Evolutionary conservation across 2,113 vertebrate genomes (phyloP).

Genomic region (Gambusia affinis): DNA sequence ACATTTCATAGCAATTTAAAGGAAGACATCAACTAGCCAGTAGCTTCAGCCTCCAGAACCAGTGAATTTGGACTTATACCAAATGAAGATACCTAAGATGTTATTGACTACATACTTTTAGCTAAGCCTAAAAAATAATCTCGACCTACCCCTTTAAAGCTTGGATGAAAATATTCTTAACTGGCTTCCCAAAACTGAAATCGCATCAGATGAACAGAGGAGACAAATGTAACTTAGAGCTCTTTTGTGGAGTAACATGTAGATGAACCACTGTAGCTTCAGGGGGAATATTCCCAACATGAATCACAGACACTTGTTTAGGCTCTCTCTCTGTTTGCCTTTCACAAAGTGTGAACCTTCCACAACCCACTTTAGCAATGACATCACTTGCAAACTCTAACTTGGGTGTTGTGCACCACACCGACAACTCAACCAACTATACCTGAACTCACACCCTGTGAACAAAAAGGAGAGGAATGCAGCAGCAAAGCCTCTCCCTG

Average conservation of each 20-base stretch:
- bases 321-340: constrained; percentile 34
- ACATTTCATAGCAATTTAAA: not conserved
- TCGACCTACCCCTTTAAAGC: constrained; percentile 13
- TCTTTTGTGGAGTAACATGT: constrained; percentile 30
- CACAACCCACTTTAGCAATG: constrained; percentile 26
- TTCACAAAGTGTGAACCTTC: constrained; percentile 40
- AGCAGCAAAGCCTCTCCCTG: constrained; percentile 55
- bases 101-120: not conserved
- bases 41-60: too few species aligned
- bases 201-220: constrained; percentile 52
- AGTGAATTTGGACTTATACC: not conserved
- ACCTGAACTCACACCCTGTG: constrained; percentile 63
- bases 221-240: constrained; percentile 39
- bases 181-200: constrained; percentile 11
- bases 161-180: constrained; percentile 31
- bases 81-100: not conserved
- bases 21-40: not conserved
- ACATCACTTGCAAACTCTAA: constrained; percentile 15
- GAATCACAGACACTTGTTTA: constrained; percentile 62
- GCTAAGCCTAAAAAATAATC: not conserved
- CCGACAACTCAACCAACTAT: constrained; percentile 49
- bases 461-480: constrained; percentile 61
- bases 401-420: constrained; percentile 32
- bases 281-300: constrained; percentile 61
- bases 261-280: constrained; percentile 44